Percentiles rank a stretch among this genome's conserved stretches.
phyloP scores from a whole-genome alignment of 2,113 vertebrate genomes.

The Nannospalax galili region DNA sequence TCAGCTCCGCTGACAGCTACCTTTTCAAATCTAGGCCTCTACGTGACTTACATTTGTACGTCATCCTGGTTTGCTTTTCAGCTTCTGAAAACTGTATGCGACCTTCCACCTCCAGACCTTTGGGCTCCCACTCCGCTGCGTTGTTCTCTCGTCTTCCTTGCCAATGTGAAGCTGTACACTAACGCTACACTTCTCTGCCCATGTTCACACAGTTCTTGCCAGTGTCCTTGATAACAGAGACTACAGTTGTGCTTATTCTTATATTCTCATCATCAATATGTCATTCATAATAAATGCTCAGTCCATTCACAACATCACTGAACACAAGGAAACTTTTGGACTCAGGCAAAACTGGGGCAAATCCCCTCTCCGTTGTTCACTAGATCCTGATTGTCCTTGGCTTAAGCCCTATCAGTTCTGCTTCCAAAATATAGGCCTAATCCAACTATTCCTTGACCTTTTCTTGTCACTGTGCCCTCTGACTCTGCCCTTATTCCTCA shows the following conservation, averaged over 20 bases:
- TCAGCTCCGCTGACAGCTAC: not conserved
- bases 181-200: not conserved
- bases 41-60: not conserved
- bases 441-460: not conserved
- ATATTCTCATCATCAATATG: not conserved
- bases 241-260: not conserved
- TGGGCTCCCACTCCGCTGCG: rapidly evolving
- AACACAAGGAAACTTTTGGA: conserved; percentile 17
- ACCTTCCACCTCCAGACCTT: not conserved
- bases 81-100: not conserved
- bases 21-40: conserved; percentile 7
- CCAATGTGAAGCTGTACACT: not conserved
- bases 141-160: not conserved
- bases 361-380: not conserved
- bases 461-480: not conserved
- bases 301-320: not conserved
- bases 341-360: not conserved
- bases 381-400: not conserved
- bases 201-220: not conserved
- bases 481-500: not conserved
- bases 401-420: not conserved
- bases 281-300: not conserved
- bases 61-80: not conserved
- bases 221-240: not conserved
- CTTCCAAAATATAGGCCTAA: not conserved